phyloP scores from a whole-genome alignment of 1,140 invertebrate species.

The Pseudomyrmex concolor region DNA sequence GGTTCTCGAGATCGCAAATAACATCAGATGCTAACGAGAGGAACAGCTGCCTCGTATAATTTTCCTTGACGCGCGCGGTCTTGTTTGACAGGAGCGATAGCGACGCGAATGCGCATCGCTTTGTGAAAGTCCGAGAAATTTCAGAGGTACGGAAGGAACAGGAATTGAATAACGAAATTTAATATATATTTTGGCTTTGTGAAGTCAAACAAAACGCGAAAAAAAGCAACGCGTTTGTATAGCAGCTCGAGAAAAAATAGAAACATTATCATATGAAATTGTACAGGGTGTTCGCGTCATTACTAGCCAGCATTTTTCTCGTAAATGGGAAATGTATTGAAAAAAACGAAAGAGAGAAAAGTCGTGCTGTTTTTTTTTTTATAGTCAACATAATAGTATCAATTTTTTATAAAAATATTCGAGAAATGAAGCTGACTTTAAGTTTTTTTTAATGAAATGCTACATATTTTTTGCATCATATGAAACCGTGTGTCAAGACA shows the following conservation, averaged over 20 bases:
- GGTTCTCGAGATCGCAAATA: conserved; percentile 42
- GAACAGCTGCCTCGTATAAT: conserved; percentile 49
- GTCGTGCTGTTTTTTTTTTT: too few relatives aligned
- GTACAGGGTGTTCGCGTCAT: too few relatives aligned
- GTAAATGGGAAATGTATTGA: not conserved
- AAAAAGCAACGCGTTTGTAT: too few relatives aligned
- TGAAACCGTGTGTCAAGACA: too few relatives aligned
- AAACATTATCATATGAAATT: conserved; percentile 3
- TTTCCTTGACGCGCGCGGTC: conserved; percentile 22
- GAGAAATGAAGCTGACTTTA: too few relatives aligned
- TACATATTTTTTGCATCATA: too few relatives aligned
- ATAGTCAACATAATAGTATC: too few relatives aligned
- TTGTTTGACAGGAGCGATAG: conserved; percentile 20
- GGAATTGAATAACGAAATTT: not conserved
- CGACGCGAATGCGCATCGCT: not conserved
- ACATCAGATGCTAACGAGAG: conserved; percentile 41
- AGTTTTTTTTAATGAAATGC: too few relatives aligned
- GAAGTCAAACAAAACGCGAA: not conserved
- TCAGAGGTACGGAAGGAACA: not conserved
- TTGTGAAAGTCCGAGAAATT: conserved; percentile 7
- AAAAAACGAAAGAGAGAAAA: too few relatives aligned
- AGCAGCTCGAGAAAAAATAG: not conserved
- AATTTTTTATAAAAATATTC: too few relatives aligned
- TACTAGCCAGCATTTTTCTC: not conserved
- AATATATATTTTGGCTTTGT: not conserved